phyloP scores from a whole-genome alignment of 2,888 invertebrate genomes.

The Morinoia aosen region DNA sequence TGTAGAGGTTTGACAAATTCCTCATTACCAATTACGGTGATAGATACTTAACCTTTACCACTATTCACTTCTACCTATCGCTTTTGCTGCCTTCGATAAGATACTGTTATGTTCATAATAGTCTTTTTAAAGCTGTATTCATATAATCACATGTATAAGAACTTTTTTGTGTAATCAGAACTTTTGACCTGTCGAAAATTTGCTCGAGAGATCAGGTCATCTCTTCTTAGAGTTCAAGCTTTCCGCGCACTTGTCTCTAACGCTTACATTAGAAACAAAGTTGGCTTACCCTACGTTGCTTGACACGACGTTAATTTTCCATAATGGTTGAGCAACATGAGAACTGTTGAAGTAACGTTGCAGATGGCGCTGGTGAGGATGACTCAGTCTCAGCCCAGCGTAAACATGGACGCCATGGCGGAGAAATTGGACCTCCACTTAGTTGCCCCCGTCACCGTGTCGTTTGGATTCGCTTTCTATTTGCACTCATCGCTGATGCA shows the following conservation, averaged over 20 bases:
- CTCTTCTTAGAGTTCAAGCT: not conserved
- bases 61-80: too few relatives aligned
- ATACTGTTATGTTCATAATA: too few relatives aligned
- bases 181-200: too few relatives aligned
- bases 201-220: not conserved
- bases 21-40: too few relatives aligned
- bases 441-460: not conserved
- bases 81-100: too few relatives aligned
- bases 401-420: not conserved
- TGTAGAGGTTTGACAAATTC: too few relatives aligned
- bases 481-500: not conserved
- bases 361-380: slow-evolving; percentile 5
- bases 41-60: too few relatives aligned
- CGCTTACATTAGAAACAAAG: not conserved
- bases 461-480: not conserved
- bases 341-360: not conserved
- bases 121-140: too few relatives aligned
- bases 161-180: too few relatives aligned
- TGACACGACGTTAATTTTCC: not conserved
- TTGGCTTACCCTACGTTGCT: not conserved
- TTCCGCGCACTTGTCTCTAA: not conserved
- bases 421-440: slow-evolving; percentile 6
- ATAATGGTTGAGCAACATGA: not conserved
- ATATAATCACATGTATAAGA: too few relatives aligned
- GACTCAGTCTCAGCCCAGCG: not conserved